Conservation (phyloP, 2,888 invertebrate genomes). For the Scelioninae gen. 2 region DNA sequence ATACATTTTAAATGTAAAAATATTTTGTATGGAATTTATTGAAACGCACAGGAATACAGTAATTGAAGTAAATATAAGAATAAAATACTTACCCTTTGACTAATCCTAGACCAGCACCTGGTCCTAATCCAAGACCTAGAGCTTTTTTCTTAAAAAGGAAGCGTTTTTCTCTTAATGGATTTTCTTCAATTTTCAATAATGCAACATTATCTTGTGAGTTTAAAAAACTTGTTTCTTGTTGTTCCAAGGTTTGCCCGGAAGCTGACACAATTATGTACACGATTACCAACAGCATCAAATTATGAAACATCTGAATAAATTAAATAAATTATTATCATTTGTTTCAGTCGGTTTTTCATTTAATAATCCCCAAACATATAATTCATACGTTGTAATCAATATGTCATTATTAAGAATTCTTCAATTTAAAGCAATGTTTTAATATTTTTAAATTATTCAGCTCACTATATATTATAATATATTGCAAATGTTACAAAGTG, state of each 20-base stretch:
- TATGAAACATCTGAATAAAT: slow-evolving; percentile 59
- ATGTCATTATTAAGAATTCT: too few species aligned
- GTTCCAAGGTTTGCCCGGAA: slow-evolving; percentile 48
- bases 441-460: too few species aligned
- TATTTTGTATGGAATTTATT: too few species aligned
- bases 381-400: too few species aligned
- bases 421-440: too few species aligned
- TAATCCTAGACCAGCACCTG: slow-evolving; percentile 67
- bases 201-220: slow-evolving; percentile 50
- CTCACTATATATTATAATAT: too few species aligned
- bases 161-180: slow-evolving; percentile 66
- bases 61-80: too few species aligned
- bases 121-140: slow-evolving; percentile 71
- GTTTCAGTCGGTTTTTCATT: too few species aligned
- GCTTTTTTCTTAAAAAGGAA: slow-evolving; percentile 71
- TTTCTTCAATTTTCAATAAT: slow-evolving; percentile 24
- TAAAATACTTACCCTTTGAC: slow-evolving; percentile 59
- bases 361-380: too few species aligned
- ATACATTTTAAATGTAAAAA: too few species aligned
- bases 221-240: slow-evolving; percentile 48
- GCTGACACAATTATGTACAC: slow-evolving; percentile 53
- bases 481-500: too few species aligned
- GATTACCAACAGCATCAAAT: slow-evolving; percentile 55
- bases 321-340: slow-evolving; percentile 16
- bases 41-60: too few species aligned